These are phyloP conservation scores for Crax fasciolata DNA, from an alignment of 2,797 vertebrate species.

Conservation along the genomic window DNA sequence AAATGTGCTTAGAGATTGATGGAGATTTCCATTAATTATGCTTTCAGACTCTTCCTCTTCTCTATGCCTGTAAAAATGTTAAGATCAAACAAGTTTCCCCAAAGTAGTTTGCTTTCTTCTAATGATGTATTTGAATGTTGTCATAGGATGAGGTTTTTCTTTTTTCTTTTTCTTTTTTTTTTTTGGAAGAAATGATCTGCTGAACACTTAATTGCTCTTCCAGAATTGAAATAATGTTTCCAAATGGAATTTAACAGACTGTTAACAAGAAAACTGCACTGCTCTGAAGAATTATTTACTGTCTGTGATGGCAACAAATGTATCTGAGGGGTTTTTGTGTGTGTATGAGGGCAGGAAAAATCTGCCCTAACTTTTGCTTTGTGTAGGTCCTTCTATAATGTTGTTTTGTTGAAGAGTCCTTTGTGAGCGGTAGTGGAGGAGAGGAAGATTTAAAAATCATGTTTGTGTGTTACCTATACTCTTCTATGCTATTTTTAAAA, in stretches of 20 bases:
- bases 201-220: background rate
- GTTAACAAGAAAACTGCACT: background rate
- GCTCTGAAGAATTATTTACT: background rate
- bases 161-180: background rate
- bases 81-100: background rate
- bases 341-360: background rate
- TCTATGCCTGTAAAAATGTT: background rate
- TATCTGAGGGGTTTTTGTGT: background rate
- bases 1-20: fast-evolving
- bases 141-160: background rate
- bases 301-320: fast-evolving
- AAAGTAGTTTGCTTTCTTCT: background rate
- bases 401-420: background rate
- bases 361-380: background rate
- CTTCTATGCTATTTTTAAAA: background rate
- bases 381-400: background rate
- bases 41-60: background rate
- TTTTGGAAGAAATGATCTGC: background rate
- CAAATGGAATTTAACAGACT: background rate
- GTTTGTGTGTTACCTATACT: background rate
- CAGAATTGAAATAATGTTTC: background rate
- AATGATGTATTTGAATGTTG: background rate
- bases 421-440: background rate
- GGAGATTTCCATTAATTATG: background rate
- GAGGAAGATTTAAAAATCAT: background rate